These are phyloP conservation scores for Apocheima hispidaria DNA, from an alignment of 2,888 invertebrate genomes.

Conservation along the genomic window DNA sequence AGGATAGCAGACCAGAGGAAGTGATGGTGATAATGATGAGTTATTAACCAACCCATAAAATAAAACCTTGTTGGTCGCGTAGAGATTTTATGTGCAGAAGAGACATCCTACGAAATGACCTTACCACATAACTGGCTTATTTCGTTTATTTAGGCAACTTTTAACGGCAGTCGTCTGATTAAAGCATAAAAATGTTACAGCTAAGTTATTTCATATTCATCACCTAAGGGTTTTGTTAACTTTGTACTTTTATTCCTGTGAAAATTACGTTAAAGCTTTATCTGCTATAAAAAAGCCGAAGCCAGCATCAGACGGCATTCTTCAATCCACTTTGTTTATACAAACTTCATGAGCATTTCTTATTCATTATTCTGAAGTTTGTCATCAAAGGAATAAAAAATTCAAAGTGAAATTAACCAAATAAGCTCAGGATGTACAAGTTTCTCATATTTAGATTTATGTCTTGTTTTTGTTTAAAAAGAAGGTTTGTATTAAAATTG, in stretches of 20 bases:
- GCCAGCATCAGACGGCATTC: slow-evolving; percentile 48
- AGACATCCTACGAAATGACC: slow-evolving; percentile 9
- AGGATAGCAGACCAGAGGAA: no score
- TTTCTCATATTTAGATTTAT: slow-evolving; percentile 7
- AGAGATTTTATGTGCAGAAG: neutral
- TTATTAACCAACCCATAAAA: no score
- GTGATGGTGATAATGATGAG: no score
- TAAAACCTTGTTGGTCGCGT: neutral
- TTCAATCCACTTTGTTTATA: slow-evolving; percentile 51
- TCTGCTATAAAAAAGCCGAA: slow-evolving; percentile 53
- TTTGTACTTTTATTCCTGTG: slow-evolving; percentile 54
- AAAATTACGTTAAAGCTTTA: slow-evolving; percentile 57
- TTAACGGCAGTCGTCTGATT: slow-evolving; percentile 39
- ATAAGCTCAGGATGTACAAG: slow-evolving; percentile 9
- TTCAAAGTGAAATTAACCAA: slow-evolving; percentile 32
- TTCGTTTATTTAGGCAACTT: slow-evolving; percentile 35
- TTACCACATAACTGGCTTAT: slow-evolving; percentile 10
- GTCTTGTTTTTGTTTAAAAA: neutral
- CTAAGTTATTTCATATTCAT: slow-evolving; percentile 57
- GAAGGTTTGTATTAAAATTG: neutral
- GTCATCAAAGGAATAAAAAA: slow-evolving; percentile 39
- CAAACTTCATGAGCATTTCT: slow-evolving; percentile 45
- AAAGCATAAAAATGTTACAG: slow-evolving; percentile 52
- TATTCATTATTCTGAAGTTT: slow-evolving; percentile 43
- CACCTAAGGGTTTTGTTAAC: slow-evolving; percentile 52